A percentile compares a stretch with the other conserved stretches of the same genome.
phyloP scores from a whole-genome alignment of 2,113 vertebrate species.

The Cheirogaleus medius region DNA sequence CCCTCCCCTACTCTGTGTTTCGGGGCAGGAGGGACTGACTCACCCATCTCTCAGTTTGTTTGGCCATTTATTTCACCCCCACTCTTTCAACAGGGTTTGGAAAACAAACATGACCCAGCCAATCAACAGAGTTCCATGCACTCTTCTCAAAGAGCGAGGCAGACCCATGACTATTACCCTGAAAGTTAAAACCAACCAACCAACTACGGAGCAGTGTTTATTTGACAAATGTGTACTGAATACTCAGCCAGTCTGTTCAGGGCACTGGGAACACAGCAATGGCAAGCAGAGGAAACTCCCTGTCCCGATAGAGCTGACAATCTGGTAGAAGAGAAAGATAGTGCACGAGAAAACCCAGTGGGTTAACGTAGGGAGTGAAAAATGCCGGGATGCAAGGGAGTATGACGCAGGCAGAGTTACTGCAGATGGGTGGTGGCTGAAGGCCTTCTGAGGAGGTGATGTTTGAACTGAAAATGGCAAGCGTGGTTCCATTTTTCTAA shows the following conservation, averaged over 20 bases:
- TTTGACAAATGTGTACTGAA: neutral
- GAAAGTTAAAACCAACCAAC: neutral
- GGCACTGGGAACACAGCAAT: neutral
- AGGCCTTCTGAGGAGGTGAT: neutral
- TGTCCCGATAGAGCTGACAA: neutral
- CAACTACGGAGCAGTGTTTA: neutral
- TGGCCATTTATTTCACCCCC: neutral
- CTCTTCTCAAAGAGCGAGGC: neutral
- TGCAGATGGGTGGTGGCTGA: neutral
- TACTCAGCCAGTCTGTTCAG: neutral
- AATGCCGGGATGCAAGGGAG: neutral
- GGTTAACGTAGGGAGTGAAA: neutral
- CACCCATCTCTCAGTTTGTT: neutral
- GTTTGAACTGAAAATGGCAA: neutral
- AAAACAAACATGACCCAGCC: neutral
- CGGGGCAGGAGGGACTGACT: neutral
- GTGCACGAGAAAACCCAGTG: neutral
- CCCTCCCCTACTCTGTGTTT: neutral
- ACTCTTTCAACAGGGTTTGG: neutral
- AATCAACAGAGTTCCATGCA: neutral
- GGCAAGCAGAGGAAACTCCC: neutral
- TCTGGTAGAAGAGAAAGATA: neutral
- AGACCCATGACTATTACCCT: too few relatives aligned
- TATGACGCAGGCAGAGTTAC: rapidly evolving
- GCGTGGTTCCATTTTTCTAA: neutral